Percentiles rank a stretch among this genome's conserved stretches.
These are phyloP conservation scores for Eulemur rufifrons DNA, from an alignment of 2,113 vertebrate genomes.

Conservation along the genomic window DNA sequence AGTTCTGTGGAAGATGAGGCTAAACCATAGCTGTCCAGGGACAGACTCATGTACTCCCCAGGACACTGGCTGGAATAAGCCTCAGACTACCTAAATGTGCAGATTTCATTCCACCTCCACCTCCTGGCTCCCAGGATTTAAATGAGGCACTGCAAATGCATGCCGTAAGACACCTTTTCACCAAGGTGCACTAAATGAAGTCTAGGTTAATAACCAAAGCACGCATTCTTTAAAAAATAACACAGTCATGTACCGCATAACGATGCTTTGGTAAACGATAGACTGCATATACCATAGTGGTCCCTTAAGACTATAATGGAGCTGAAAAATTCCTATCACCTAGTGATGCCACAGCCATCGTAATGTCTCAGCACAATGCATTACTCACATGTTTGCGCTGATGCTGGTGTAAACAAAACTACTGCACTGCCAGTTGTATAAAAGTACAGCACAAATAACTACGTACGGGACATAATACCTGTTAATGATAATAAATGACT, in stretches of 20 bases:
- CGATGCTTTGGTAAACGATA: not conserved
- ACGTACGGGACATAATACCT: not conserved
- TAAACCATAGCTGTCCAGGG: not conserved
- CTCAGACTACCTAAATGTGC: not conserved
- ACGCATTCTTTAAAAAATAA: not conserved
- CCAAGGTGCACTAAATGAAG: not conserved
- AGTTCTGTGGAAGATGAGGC: not conserved
- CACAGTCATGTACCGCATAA: not conserved
- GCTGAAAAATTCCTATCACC: not conserved
- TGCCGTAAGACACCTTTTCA: not conserved
- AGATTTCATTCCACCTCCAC: not conserved
- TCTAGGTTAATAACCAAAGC: not conserved
- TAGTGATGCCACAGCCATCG: not conserved
- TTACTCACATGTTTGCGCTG: not conserved
- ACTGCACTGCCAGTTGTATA: not conserved
- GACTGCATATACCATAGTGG: not conserved
- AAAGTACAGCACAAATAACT: not conserved
- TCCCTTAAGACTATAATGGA: not conserved
- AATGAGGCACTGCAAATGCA: not conserved
- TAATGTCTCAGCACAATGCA: not conserved
- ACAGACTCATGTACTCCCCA: not conserved
- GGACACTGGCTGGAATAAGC: not conserved
- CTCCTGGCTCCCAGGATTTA: not conserved
- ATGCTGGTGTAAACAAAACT: not conserved
- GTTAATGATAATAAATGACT: not conserved